Base-by-base conservation (phyloP, 2,113 vertebrate species). In the Anolis sagrei region DNA sequence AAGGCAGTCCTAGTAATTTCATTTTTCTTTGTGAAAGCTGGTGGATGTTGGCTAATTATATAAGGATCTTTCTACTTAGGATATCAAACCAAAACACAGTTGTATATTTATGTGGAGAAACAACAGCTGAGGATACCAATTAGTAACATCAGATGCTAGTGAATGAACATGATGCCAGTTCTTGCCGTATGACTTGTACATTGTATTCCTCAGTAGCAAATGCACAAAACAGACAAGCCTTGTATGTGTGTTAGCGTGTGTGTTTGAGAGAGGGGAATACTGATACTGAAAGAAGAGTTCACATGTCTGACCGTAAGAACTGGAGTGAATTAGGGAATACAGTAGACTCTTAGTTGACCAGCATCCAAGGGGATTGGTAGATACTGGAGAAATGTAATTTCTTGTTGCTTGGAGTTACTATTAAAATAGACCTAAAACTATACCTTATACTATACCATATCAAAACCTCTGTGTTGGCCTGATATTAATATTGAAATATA, bases 51-150 rank as follows among this genome's bases (percentile, higher is more conserved):
- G 36, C 18, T 16, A 27, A 14, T 27, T 36, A 34, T 32, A 19
- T 75, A 4, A 27, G 81, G 34, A 44, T 44, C 73, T 62, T 88
- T 73, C 34, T 7, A 58, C 1, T 25, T 82, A 36, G 83, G 44
- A 66, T 16, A 76, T n/a, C 18, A 86, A n/a, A 5, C 61, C 36
- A 70, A 89, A 73, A 89, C 51, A 72, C 76, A 44, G 39, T 85
- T 32, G 80, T 32, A 25, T 70, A 64, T 44, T 7, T 29, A 2
- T 86, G 39, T 51, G 80, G 16, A 78, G n/a, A 48, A 85, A 21
- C 39, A 49, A 18, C 85, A 83, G 11, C 83, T 19, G 36, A 84
- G 77, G 76, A 14, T 0, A 72, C 1, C 27, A 11, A 14, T 76
- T 44, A 64, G 58, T 64, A 29, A 84, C 9, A 21, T 48, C 44